Percentiles rank a stretch among this genome's conserved stretches.
Evolutionary conservation across 2,797 vertebrate species (phyloP).

Genomic region (Cuculus canorus): DNA sequence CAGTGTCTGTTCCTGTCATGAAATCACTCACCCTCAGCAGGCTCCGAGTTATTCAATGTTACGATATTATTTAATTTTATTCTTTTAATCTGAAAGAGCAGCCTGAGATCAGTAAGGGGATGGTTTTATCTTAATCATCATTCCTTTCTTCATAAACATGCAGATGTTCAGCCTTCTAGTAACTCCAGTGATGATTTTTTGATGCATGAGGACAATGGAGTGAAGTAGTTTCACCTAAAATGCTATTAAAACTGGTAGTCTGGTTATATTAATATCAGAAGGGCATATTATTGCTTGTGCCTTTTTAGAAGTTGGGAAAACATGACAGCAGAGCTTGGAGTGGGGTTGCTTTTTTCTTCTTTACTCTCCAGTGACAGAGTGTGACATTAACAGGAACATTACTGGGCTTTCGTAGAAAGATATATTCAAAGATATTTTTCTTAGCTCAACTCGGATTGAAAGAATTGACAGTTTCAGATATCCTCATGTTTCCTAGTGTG

Average conservation of each 20-base stretch:
- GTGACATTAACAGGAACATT: background rate
- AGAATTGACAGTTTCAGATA: background rate
- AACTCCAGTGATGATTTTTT: background rate
- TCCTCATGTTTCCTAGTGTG: background rate
- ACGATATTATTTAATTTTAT: slow-evolving; percentile 41
- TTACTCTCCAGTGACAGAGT: background rate
- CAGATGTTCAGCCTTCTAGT: slow-evolving; percentile 34
- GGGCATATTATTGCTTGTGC: background rate
- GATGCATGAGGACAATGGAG: slow-evolving; percentile 16
- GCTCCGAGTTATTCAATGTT: slow-evolving; percentile 12
- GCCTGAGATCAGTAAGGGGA: background rate
- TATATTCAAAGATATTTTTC: background rate
- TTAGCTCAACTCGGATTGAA: background rate
- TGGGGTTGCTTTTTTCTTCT: background rate
- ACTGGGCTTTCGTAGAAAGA: background rate
- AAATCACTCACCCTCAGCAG: slow-evolving; percentile 1
- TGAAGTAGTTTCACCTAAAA: slow-evolving; percentile 41
- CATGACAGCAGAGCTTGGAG: background rate
- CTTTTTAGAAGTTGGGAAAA: background rate
- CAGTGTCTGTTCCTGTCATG: background rate
- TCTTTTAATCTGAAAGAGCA: slow-evolving; percentile 36
- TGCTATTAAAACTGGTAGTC: slow-evolving; percentile 16
- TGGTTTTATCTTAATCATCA: slow-evolving; percentile 53
- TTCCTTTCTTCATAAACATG: slow-evolving; percentile 50
- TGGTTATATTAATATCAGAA: slow-evolving; percentile 34